Conservation (phyloP, 2,888 invertebrate species). For the Oxyteleia sp. region DNA sequence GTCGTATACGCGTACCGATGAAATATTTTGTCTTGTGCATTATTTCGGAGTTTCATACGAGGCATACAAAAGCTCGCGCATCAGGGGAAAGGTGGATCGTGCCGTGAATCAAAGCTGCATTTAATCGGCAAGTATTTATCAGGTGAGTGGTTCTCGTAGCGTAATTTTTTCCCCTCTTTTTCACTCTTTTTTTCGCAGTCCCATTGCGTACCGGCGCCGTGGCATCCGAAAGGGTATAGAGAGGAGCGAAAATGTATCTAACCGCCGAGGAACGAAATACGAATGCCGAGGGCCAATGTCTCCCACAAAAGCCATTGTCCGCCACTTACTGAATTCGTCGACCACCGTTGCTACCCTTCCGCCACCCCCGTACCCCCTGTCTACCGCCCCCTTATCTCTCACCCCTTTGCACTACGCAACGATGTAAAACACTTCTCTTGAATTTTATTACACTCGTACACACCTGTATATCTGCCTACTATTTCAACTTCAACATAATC, state of each 20-base stretch:
- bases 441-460: conserved; percentile 82
- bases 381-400: conserved; percentile 71
- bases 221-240: conserved; percentile 74
- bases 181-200: conserved; percentile 57
- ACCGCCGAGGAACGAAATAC: conserved; percentile 78
- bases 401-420: conserved; percentile 76
- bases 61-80: conserved; percentile 46
- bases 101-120: conserved; percentile 78
- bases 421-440: conserved; percentile 86
- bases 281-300: conserved; percentile 83
- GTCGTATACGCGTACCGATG: neutral
- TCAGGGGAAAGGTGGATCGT: conserved; percentile 78
- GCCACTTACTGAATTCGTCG: conserved; percentile 86
- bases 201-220: conserved; percentile 71
- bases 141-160: conserved; percentile 72
- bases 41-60: conserved; percentile 44
- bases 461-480: conserved; percentile 66
- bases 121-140: conserved; percentile 85
- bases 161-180: conserved; percentile 75
- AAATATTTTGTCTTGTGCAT: conserved; percentile 50
- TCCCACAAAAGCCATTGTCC: conserved; percentile 85
- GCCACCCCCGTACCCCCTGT: conserved; percentile 50
- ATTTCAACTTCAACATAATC: conserved; percentile 62
- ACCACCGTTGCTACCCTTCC: conserved; percentile 73
- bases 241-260: conserved; percentile 80